Percentiles rank a stretch among this genome's conserved stretches.
These are phyloP conservation scores for Thripadectes ignobilis DNA, from an alignment of 2,797 vertebrate genomes.

Conservation along the genomic window DNA sequence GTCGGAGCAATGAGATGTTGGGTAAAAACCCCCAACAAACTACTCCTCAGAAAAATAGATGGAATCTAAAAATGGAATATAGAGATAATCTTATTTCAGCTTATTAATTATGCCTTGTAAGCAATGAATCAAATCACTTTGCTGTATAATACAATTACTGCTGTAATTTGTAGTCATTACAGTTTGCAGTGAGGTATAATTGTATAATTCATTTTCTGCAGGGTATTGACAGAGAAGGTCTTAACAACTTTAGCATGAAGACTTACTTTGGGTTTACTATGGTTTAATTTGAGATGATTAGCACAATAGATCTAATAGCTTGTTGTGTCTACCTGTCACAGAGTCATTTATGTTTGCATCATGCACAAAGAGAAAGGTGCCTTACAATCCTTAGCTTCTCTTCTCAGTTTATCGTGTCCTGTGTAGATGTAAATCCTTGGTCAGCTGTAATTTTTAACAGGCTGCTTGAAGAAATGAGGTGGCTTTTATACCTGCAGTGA, in stretches of 20 bases:
- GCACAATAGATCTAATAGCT: background rate
- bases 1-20: background rate
- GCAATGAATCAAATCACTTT: slow-evolving; percentile 58
- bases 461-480: background rate
- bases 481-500: background rate
- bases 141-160: slow-evolving; percentile 59
- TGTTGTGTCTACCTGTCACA: background rate
- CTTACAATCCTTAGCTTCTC: background rate
- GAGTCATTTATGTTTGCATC: background rate
- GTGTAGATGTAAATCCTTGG: background rate
- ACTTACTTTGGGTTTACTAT: background rate
- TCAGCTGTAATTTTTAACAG: background rate
- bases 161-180: slow-evolving; percentile 67
- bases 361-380: background rate
- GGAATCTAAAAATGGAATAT: background rate
- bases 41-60: background rate
- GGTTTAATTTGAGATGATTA: slow-evolving; percentile 30
- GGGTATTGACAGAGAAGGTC: slow-evolving; percentile 52
- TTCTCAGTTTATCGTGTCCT: background rate
- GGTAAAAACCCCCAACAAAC: background rate
- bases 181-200: slow-evolving; percentile 48
- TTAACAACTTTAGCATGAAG: background rate
- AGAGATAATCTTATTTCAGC: slow-evolving; percentile 34
- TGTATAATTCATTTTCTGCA: slow-evolving; percentile 45
- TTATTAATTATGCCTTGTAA: slow-evolving; percentile 62